Base-by-base conservation (phyloP, 2,797 vertebrate genomes). In the Phaenicophaeus curvirostris region DNA sequence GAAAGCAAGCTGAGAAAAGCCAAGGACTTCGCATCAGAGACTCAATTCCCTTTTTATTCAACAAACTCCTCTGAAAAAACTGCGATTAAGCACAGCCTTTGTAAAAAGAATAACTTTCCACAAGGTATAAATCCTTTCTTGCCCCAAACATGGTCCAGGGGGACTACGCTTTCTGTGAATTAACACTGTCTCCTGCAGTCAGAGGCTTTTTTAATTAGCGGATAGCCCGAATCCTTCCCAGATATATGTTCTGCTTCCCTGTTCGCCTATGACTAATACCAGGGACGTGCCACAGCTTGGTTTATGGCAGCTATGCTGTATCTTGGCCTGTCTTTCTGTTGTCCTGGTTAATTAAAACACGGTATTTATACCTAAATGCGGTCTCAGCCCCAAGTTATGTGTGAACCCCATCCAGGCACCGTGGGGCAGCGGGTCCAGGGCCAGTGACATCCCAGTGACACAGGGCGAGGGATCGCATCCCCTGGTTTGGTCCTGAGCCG, bases 161-260 rank as follows among this genome's bases (percentile, higher is more conserved):
- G 85, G 71, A 75, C 91, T 18, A 15, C 5, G 0, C 61, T 87
- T 25, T 0, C 37, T 58, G 48, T 93, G 94, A 95, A 88, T 94
- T 90, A 94, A 62, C 79, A 62, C 51, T 27, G 67, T 66, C 74
- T 82, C 37, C 62, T 35, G 91, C 90, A 90, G 78, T 67, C 89
- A 85, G 96, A 89, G 33, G 65, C 31, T 18, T 31, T 78, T 89
- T 72, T 94, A 95, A 96, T 96, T 92, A 96, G 94, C 25, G 4
- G 72, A 42, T 15, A 80, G 57, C 87, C 80, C 2, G 6, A 61
- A 83, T 75, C 85, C 74, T 77, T 58, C 87, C 66, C 82, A 83
- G 94, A 94, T 95, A 89, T 41, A 93, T 83, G 80, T 84, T 54
- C 93, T 3, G 1, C 59, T 18, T 85, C 72, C 92, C 75, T 5